Conservation (phyloP, 2,888 invertebrate species). For the Suillia variegata region DNA sequence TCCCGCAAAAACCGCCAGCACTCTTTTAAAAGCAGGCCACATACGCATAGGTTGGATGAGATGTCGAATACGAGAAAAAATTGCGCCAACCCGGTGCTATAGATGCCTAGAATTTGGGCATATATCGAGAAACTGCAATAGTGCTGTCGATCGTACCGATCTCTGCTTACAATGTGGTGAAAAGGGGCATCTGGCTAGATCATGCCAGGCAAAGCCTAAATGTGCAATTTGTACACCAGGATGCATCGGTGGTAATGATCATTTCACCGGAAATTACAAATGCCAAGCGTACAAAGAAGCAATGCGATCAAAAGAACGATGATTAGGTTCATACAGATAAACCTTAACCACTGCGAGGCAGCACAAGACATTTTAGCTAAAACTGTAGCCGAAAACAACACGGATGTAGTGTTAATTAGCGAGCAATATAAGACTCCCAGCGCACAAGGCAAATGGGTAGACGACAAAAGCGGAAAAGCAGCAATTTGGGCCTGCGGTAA, state of each 20-base stretch:
- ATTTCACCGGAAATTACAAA: neutral
- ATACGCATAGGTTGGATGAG: conserved; percentile 2
- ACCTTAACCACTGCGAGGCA: conserved; percentile 7
- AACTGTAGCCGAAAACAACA: neutral
- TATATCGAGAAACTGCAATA: neutral
- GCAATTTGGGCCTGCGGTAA: conserved; percentile 1
- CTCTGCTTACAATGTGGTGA: neutral
- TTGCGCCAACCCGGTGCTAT: neutral
- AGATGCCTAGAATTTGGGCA: conserved; percentile 9
- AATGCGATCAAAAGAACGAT: neutral
- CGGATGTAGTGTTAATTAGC: neutral
- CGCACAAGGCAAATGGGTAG: neutral
- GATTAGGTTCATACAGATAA: conserved; percentile 4
- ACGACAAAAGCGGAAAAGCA: neutral
- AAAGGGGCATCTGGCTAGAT: neutral
- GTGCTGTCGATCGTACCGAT: neutral
- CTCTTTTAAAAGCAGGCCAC: neutral
- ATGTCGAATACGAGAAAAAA: conserved; percentile 4
- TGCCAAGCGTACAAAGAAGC: conserved; percentile 1
- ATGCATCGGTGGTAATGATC: neutral
- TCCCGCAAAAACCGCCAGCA: neutral
- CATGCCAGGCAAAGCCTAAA: neutral
- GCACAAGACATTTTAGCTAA: conserved; percentile 3
- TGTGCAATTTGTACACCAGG: neutral
- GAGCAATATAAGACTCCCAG: conserved; percentile 3